Evolutionary conservation across 2,888 invertebrate species (phyloP).

Genomic region (Callosobruchus maculatus): DNA sequence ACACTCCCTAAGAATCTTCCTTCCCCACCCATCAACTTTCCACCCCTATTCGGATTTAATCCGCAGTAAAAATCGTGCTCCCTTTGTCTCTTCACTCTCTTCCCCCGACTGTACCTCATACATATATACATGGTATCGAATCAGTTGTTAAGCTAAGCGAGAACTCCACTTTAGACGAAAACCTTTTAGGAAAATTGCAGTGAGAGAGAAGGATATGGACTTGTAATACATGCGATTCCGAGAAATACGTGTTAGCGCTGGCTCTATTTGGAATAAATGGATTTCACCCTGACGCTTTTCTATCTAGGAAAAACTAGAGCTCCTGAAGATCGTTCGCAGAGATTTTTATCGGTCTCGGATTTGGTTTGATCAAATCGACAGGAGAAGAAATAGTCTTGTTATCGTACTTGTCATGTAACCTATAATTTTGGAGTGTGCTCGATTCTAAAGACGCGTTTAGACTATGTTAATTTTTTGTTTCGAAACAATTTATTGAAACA

Average conservation of each 20-base stretch:
- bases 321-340: not conserved
- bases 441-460: too few species aligned
- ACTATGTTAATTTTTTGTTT: too few species aligned
- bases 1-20: not conserved
- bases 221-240: slow-evolving; percentile 21
- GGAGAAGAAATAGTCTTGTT: not conserved
- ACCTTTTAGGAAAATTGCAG: slow-evolving; percentile 46
- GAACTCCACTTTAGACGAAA: slow-evolving; percentile 50
- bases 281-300: slow-evolving; percentile 17
- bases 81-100: not conserved
- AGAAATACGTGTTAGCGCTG: slow-evolving; percentile 21
- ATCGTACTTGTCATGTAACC: not conserved
- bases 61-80: not conserved
- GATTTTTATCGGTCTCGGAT: not conserved
- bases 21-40: not conserved
- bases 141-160: slow-evolving; percentile 52
- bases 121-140: slow-evolving; percentile 52
- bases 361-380: not conserved
- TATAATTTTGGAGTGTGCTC: too few species aligned
- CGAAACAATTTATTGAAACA: too few species aligned
- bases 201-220: slow-evolving; percentile 27
- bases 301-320: not conserved
- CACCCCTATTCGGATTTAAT: not conserved
- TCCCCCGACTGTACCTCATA: slow-evolving; percentile 39
- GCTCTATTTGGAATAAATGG: slow-evolving; percentile 25